Conservation (phyloP, 2,797 vertebrate genomes). For the Takifugu ocellatus region DNA sequence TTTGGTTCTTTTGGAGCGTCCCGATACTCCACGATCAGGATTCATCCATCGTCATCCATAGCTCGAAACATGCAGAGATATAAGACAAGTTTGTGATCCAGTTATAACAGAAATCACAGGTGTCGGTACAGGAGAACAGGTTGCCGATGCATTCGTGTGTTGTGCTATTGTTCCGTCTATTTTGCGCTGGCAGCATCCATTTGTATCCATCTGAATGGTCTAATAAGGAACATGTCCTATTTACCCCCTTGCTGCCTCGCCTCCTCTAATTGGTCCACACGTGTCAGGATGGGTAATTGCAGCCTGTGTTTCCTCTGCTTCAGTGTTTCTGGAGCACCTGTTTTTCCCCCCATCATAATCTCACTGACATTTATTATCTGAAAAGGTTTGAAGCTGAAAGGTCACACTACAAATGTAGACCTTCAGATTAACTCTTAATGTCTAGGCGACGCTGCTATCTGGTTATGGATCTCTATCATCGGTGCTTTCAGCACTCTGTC, state of each 20-base stretch:
- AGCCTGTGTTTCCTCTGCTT: conserved; percentile 18
- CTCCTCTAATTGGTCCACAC: conserved; percentile 16
- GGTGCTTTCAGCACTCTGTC: conserved; percentile 15
- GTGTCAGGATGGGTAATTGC: conserved; percentile 8
- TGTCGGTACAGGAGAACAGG: too few relatives aligned
- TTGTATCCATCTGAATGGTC: background rate
- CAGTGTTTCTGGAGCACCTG: conserved; percentile 6
- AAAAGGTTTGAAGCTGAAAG: conserved; percentile 19
- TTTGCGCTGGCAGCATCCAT: conserved; percentile 1
- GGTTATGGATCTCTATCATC: conserved; percentile 1
- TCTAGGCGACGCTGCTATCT: background rate
- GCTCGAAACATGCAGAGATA: conserved; percentile 5
- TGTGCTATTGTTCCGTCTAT: background rate
- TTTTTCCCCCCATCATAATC: conserved; percentile 19
- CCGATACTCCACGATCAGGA: conserved; percentile 17
- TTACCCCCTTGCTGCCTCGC: background rate
- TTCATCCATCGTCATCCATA: conserved; percentile 15
- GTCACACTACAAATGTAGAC: conserved; percentile 6
- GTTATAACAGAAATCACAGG: conserved; percentile 4
- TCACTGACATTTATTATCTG: conserved; percentile 27
- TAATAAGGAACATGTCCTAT: background rate
- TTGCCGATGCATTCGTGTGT: too few relatives aligned
- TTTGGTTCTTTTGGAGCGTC: conserved; percentile 39
- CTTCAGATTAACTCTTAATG: conserved; percentile 20
- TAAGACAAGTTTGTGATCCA: background rate